These are phyloP conservation scores for Venturia canescens DNA, from an alignment of 1,140 invertebrate species.

Conservation along the genomic window DNA sequence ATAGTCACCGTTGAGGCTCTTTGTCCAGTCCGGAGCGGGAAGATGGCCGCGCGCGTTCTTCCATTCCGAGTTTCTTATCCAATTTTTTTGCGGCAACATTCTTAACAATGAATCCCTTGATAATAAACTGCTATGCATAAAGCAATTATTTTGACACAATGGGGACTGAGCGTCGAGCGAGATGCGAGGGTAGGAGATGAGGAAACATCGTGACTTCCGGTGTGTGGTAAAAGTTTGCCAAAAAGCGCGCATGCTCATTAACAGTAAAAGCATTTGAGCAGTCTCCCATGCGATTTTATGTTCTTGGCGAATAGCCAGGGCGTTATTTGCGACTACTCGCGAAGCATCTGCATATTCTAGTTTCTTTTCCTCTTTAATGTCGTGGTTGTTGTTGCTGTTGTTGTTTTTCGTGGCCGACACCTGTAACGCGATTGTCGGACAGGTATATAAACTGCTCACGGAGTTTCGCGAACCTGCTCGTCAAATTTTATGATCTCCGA, in stretches of 20 bases:
- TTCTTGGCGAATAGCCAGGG: neutral
- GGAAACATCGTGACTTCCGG: too few species aligned
- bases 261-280: neutral
- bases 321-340: neutral
- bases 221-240: too few species aligned
- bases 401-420: neutral
- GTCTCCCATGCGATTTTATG: neutral
- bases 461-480: conserved; percentile 15
- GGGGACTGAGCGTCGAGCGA: neutral
- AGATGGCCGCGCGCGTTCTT: conserved; percentile 11
- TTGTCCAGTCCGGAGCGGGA: neutral
- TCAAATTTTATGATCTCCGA: conserved; percentile 39
- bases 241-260: neutral
- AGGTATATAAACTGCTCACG: neutral
- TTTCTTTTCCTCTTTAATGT: too few species aligned
- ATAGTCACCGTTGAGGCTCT: neutral
- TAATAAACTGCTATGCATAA: conserved; percentile 9
- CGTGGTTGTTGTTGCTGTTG: neutral
- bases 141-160: neutral
- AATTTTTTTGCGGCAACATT: too few species aligned
- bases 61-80: neutral
- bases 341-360: neutral
- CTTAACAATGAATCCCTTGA: too few species aligned
- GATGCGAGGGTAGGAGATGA: neutral
- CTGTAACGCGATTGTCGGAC: neutral